Percentiles rank a stretch among this genome's conserved stretches.
Conservation (phyloP, 2,113 vertebrate genomes). For the Bettongia penicillata region DNA sequence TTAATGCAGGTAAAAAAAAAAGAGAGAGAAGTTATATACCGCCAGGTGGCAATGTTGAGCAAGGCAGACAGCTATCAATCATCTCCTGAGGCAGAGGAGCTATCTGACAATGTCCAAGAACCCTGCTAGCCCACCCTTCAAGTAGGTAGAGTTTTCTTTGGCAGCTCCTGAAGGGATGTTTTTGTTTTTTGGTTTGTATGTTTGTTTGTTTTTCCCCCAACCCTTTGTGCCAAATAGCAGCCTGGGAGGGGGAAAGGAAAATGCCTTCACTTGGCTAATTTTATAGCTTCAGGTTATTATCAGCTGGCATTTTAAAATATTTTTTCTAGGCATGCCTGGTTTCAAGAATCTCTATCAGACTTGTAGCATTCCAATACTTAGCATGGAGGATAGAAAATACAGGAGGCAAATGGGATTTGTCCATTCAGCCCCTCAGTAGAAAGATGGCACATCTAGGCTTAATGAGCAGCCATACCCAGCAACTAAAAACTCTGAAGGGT, state of each 20-base stretch:
- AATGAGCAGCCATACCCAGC: background rate
- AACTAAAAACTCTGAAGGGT: background rate
- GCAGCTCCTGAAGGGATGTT: background rate
- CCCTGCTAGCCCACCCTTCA: background rate
- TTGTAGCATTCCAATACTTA: background rate
- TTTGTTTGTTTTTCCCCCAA: background rate
- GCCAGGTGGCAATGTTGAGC: background rate
- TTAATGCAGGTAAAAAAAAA: background rate
- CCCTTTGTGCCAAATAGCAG: background rate
- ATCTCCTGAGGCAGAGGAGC: background rate
- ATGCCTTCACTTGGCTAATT: background rate
- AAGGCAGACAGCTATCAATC: background rate
- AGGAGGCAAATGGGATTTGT: background rate
- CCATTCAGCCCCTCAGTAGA: background rate
- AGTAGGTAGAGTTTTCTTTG: background rate
- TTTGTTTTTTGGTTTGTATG: no score
- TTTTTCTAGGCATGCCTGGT: background rate
- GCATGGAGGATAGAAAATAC: background rate
- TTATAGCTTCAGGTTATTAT: background rate
- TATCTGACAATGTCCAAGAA: background rate
- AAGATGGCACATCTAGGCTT: background rate
- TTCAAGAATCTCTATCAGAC: background rate
- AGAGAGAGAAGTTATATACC: background rate
- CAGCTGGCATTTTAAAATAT: background rate
- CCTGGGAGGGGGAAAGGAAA: background rate